phyloP scores from a whole-genome alignment of 2,113 vertebrate genomes.

The Rhinoderma darwinii region DNA sequence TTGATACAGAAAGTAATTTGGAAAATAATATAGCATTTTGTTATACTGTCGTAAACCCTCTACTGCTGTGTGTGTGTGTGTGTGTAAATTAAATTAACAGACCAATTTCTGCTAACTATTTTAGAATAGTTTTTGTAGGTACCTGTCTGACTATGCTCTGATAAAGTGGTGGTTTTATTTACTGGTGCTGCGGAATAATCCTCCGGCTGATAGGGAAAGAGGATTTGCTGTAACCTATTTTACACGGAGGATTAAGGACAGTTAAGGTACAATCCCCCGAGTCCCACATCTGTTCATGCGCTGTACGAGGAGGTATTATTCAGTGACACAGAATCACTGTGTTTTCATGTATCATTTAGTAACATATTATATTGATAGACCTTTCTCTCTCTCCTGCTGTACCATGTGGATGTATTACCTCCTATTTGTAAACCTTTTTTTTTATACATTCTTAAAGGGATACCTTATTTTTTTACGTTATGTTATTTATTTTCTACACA shows the following conservation, averaged over 20 bases:
- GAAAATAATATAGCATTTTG: no score
- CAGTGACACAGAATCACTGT: neutral
- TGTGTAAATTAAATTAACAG: neutral
- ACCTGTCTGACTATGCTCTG: constrained; percentile 48
- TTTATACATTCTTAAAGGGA: constrained; percentile 26
- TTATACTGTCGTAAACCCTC: no score
- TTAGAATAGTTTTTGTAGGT: constrained; percentile 37
- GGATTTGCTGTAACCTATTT: constrained; percentile 78
- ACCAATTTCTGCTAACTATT: constrained; percentile 14
- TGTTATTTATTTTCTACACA: no score
- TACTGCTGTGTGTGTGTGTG: no score
- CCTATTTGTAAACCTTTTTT: neutral
- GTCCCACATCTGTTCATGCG: constrained; percentile 59
- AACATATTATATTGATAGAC: neutral
- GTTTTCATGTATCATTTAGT: neutral
- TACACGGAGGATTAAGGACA: constrained; percentile 75
- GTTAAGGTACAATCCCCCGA: constrained; percentile 64
- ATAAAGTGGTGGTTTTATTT: constrained; percentile 63
- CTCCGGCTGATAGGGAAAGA: constrained; percentile 72
- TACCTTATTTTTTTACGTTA: no score
- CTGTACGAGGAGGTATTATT: neutral
- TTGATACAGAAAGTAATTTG: no score
- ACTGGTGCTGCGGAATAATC: constrained; percentile 64
- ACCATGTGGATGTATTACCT: neutral
- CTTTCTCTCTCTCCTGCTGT: neutral